Base-by-base conservation (phyloP, 2,113 vertebrate species). In the Clarias magur region DNA sequence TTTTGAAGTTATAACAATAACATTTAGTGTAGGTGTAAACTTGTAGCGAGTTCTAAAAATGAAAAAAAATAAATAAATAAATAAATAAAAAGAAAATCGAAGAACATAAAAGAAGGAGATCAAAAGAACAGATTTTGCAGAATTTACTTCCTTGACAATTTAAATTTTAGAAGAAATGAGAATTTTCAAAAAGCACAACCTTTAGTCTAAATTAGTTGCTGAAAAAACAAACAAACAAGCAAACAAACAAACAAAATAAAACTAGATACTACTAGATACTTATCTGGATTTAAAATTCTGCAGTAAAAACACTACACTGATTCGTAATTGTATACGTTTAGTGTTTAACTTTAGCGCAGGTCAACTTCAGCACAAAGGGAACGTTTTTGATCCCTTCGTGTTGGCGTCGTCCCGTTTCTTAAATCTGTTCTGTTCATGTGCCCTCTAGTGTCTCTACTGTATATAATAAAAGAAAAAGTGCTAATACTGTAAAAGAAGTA, bases 401-500 rank as follows among this genome's bases (percentile, higher is more conserved):
- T 15, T 27, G 11, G 10, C n/a, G 19, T 1, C 63, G 19, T 67
- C 57, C 11, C 57, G 8, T 17, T 79, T 23, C 21, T 25, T 1
- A 25, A 17, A 63, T 27, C 27, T 16, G 1, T 19, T 25, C 67
- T 16, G 1, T 19, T 25, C 67, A 54, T 62, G 16, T 3, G 70
- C 72, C 81, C 86, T 79, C 73, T 84, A 62, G 48, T 88, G 73
- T 62, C 73, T 75, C 38, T 1, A n/a, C 16, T 72, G 17, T 38
- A 17, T 68, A 68, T 62, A 23, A 67, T 56, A 70, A 80, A 67
- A 30, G 21, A 56, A 48, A 48, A 48, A 72, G 79, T 30, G 59
- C 59, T 57, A 54, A 12, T 38, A 48, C 48, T 48, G 48, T 48
- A 75, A 5, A 62, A 34, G n/a, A 16, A 23, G 65, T 27, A n/a